Evolutionary conservation across 1,140 invertebrate genomes (phyloP), one percentile per base, ranked within the genome.

Genomic region (Drosophila truncata): DNA sequence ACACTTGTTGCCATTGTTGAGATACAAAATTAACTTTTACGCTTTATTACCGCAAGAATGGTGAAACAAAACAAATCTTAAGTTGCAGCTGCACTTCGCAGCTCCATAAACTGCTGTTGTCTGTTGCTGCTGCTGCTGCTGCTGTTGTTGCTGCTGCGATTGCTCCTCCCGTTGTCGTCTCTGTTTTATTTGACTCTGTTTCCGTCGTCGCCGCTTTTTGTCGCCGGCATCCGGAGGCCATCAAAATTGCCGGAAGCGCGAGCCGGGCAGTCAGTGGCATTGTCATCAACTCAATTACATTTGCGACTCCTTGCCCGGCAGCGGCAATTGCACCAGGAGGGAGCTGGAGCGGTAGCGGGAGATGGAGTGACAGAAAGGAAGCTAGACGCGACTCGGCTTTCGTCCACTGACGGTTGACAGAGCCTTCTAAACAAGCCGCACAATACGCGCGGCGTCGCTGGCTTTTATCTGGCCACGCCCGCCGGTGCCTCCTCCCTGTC

Each of bases 231-330:
- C 83, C 83, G 84, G 80, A 72, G 84, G 83, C 83, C 83, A 87
- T 83, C 83, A 87, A 83, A 87, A 86, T 73, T 83, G 72, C 72
- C 83, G 83, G 83, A 87, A 88, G 84, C 83, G 69, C 64, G 63
- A 70, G 72, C 63, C 73, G 71, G 69, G 49, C 69, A 82, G 80
- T 46, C 73, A 61, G 73, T 61, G 75, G 54, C 74, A 76, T 78
- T 78, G 74, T 77, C 83, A 80, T 87, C 83, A 87, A 87, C 83
- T 87, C 83, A 88, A 87, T 87, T 87, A 87, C 83, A 87, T 86
- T 87, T 76, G 62, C 74, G 58, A 78, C 74, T 69, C 70, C 70
- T 61, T 69, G 59, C 69, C 54, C 33, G 33, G 33, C 72, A 58
- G 54, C 78, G 75, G 63, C 79, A 80, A 80, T 69, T 69, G 70